Evolutionary conservation across 2,113 vertebrate species (phyloP).

Genomic region (Ciconia stormi): DNA sequence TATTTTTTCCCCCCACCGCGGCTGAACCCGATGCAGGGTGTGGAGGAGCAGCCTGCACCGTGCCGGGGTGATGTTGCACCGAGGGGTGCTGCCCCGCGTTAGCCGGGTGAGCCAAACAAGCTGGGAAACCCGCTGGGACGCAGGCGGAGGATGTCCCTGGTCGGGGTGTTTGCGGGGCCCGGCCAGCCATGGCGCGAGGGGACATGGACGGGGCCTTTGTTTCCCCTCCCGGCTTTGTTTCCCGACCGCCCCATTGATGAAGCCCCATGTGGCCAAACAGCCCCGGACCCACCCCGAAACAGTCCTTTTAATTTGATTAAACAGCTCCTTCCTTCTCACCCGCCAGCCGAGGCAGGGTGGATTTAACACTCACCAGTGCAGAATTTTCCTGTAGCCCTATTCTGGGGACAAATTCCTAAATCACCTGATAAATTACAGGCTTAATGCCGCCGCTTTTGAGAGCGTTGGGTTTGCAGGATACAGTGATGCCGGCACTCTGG

Average conservation of each 20-base stretch:
- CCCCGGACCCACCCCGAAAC: neutral
- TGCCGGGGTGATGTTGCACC: rapidly evolving
- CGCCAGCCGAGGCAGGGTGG: neutral
- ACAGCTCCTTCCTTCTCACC: neutral
- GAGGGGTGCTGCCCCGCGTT: rapidly evolving
- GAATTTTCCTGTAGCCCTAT: neutral
- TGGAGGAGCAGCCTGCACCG: neutral
- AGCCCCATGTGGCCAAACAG: conserved; percentile 19
- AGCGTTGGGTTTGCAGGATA: neutral
- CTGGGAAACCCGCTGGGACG: rapidly evolving
- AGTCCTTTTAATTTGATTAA: neutral
- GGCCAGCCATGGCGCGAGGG: neutral
- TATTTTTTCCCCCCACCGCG: rapidly evolving
- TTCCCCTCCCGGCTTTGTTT: conserved; percentile 40
- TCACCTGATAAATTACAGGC: neutral
- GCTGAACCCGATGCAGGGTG: neutral
- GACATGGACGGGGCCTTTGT: neutral
- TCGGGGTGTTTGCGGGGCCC: rapidly evolving
- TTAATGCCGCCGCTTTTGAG: neutral
- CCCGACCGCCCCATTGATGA: neutral
- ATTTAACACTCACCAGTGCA: neutral
- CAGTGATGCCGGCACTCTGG: neutral
- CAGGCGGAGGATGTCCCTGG: rapidly evolving
- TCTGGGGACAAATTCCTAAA: neutral
- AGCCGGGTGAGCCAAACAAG: rapidly evolving